Conservation (phyloP, 2,888 invertebrate genomes). For the Apodemia duryi region DNA sequence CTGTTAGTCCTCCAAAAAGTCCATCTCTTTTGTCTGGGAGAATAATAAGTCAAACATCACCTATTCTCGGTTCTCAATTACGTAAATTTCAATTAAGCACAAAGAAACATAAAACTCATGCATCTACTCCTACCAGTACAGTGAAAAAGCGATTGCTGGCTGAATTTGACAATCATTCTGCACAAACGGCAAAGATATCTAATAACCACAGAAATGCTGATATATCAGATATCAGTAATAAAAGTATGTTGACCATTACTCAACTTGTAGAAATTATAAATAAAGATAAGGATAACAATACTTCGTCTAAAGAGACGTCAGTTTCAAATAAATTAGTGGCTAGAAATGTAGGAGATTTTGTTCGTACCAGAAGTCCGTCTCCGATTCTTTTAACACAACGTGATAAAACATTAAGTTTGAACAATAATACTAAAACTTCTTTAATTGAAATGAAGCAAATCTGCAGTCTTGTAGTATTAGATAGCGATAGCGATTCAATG, state of each 20-base stretch:
- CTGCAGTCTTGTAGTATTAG: conserved; percentile 48
- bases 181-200: conserved; percentile 19
- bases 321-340: conserved; percentile 20
- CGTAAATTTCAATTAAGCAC: conserved; percentile 48
- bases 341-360: conserved; percentile 16
- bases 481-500: conserved; percentile 62
- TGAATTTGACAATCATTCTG: conserved; percentile 33
- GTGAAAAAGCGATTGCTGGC: conserved; percentile 42
- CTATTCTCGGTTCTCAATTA: conserved; percentile 56
- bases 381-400: conserved; percentile 60
- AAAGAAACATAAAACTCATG: conserved; percentile 39
- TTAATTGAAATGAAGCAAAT: conserved; percentile 10
- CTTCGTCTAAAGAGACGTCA: conserved; percentile 25
- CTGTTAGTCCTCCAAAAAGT: conserved; percentile 39
- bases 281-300: conserved; percentile 43
- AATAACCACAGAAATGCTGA: conserved; percentile 15
- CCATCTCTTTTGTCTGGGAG: conserved; percentile 64
- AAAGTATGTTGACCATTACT: conserved; percentile 68
- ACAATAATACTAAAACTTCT: conserved; percentile 22
- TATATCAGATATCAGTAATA: conserved; percentile 43
- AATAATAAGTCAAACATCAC: conserved; percentile 44
- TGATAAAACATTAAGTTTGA: conserved; percentile 40
- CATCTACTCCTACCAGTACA: conserved; percentile 41
- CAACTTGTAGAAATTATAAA: conserved; percentile 70
- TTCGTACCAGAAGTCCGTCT: conserved; percentile 49